These are phyloP conservation scores for Phalanger gymnotis DNA, from an alignment of 2,797 vertebrate species.

Conservation along the genomic window DNA sequence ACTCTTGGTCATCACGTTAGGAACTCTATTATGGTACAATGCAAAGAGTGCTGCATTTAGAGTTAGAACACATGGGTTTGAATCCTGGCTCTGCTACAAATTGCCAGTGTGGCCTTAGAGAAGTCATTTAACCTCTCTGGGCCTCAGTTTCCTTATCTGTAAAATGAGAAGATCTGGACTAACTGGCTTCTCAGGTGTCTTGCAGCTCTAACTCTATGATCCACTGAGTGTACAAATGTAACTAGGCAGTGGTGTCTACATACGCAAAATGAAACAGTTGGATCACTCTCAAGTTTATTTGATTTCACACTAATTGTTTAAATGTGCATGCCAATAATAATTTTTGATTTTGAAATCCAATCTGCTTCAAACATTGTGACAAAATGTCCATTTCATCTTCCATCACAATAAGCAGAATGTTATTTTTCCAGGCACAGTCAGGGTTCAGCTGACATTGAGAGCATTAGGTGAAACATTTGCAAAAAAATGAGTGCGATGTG, in stretches of 20 bases:
- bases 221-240: conserved; percentile 9
- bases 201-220: background rate
- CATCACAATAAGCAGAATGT: background rate
- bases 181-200: background rate
- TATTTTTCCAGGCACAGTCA: background rate
- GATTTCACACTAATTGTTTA: conserved; percentile 35
- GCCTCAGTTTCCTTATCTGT: background rate
- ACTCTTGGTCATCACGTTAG: background rate
- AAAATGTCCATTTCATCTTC: background rate
- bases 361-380: background rate
- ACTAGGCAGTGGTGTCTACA: background rate
- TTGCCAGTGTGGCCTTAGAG: background rate
- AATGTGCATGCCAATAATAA: background rate
- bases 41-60: background rate
- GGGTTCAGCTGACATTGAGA: background rate
- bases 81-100: background rate
- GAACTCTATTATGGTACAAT: background rate
- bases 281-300: conserved; percentile 28
- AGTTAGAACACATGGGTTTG: background rate
- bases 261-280: conserved; percentile 39
- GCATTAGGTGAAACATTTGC: background rate
- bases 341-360: background rate
- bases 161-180: background rate
- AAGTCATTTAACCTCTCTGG: background rate
- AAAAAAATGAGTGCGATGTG: background rate